Conservation (phyloP, 2,797 vertebrate genomes). For the Galaxias olidus region DNA sequence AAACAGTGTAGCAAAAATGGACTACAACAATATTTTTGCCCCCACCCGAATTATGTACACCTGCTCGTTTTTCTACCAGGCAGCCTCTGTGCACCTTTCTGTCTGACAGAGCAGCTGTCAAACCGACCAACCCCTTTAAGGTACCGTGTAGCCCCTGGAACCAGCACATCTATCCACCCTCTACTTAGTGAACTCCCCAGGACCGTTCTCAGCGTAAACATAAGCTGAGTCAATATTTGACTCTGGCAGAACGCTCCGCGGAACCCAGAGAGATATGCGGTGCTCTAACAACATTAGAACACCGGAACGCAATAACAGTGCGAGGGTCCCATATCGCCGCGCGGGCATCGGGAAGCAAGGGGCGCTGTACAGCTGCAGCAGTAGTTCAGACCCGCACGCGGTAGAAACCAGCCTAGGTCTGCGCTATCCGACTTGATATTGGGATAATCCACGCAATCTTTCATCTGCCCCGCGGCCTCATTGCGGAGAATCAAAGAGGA, state of each 20-base stretch:
- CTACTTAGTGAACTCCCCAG: slow-evolving; percentile 41
- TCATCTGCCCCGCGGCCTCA: slow-evolving; percentile 50
- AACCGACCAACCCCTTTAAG: slow-evolving; percentile 35
- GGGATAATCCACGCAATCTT: slow-evolving; percentile 53
- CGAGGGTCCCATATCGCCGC: slow-evolving; percentile 49
- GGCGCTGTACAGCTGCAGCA: slow-evolving; percentile 28
- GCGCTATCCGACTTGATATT: slow-evolving; percentile 21
- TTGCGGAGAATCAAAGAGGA: slow-evolving; percentile 47
- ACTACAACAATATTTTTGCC: slow-evolving; percentile 17
- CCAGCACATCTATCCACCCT: slow-evolving; percentile 44
- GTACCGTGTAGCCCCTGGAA: slow-evolving; percentile 39
- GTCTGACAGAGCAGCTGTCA: slow-evolving; percentile 37
- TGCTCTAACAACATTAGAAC: slow-evolving; percentile 42
- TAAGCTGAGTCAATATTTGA: slow-evolving; percentile 69
- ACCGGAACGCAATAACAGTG: slow-evolving; percentile 42
- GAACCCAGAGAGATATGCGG: slow-evolving; percentile 48
- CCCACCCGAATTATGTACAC: too few species aligned
- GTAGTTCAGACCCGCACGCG: slow-evolving; percentile 26
- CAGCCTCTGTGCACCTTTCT: background rate
- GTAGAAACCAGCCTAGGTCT: background rate
- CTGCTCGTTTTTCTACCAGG: too few species aligned
- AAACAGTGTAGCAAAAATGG: slow-evolving; percentile 15
- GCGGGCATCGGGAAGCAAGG: slow-evolving; percentile 25
- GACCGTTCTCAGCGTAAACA: slow-evolving; percentile 49
- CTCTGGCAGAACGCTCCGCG: slow-evolving; percentile 49